Base-by-base conservation (phyloP, 2,888 invertebrate species). In the Plebejus melissa region DNA sequence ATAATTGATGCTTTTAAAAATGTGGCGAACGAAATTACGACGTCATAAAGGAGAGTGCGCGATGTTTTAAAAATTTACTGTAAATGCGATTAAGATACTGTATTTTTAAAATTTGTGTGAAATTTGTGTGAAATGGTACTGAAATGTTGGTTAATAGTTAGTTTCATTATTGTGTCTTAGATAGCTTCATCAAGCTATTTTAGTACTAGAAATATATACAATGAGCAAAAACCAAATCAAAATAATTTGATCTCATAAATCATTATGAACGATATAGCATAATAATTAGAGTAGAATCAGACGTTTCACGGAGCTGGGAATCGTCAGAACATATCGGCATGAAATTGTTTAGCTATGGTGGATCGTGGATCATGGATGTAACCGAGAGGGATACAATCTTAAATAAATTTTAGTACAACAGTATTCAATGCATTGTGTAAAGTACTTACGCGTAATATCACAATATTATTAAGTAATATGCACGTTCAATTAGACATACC, bases 311-410 rank as follows among this genome's bases (percentile, higher is more conserved):
- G 9, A 89, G 89, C 87, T 86, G 87, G 88, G 90, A 92, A 90
- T 91, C 91, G 90, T 88, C 90, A 92, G 92, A 93, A 92, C 92
- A 92, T 91, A 92, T 91, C 88, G 90, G 91, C 92, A 93, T 93
- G 92, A 91, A 91, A 92, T 90, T 88, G 90, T 91, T 91, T 90
- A 87, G 91, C 90, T 90, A 90, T 41, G 7, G 7, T 41, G 41
- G 41, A 41, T 41, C 92, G 90, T 88, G 90, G 90, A 90, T 90
- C 90, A 90, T 90, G 91, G 7, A 41, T 41, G 7, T 41, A 41
- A 41, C 41, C 7, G 7, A 7, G 41, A 41, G 41, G 4, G 1
- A 38, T 38, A 38, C 0, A 36, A 38, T 38, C 5, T 5, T 38
- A 38, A 38, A 38, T 36, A 36, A 5, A 36, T 38, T 38, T 38